Evolutionary conservation across 2,797 vertebrate genomes (phyloP).

Genomic region (Passerculus sandwichensis): DNA sequence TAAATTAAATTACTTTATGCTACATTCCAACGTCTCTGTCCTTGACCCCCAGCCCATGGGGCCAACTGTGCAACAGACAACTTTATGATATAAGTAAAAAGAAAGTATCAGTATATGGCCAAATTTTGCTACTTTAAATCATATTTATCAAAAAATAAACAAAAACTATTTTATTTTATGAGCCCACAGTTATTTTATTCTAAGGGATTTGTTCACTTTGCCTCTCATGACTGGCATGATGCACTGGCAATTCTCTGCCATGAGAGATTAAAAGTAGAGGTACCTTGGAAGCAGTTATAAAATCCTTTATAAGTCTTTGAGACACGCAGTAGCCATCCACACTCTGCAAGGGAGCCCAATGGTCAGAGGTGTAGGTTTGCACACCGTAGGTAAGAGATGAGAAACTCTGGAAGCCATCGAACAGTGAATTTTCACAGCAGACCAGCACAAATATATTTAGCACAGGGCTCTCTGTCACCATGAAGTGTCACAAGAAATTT

Average conservation of each 20-base stretch:
- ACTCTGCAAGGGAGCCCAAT: constrained; percentile 31
- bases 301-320: constrained; percentile 72
- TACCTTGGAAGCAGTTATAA: neutral
- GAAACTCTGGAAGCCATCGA: constrained; percentile 36
- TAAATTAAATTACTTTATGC: neutral
- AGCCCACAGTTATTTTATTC: neutral
- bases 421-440: constrained; percentile 74
- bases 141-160: neutral
- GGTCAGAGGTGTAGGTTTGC: constrained; percentile 41
- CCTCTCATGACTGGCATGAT: neutral
- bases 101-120: neutral
- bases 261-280: neutral
- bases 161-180: neutral
- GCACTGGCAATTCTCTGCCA: neutral
- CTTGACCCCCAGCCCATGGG: neutral
- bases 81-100: neutral
- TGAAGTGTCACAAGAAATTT: constrained; percentile 61
- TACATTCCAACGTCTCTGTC: neutral
- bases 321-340: neutral
- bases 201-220: neutral
- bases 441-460: constrained; percentile 59
- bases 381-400: constrained; percentile 63
- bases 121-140: neutral
- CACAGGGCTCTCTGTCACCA: constrained; percentile 37
- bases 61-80: neutral